These are phyloP conservation scores for Petrocephalus zakoni DNA, from an alignment of 2,113 vertebrate species.

Conservation along the genomic window DNA sequence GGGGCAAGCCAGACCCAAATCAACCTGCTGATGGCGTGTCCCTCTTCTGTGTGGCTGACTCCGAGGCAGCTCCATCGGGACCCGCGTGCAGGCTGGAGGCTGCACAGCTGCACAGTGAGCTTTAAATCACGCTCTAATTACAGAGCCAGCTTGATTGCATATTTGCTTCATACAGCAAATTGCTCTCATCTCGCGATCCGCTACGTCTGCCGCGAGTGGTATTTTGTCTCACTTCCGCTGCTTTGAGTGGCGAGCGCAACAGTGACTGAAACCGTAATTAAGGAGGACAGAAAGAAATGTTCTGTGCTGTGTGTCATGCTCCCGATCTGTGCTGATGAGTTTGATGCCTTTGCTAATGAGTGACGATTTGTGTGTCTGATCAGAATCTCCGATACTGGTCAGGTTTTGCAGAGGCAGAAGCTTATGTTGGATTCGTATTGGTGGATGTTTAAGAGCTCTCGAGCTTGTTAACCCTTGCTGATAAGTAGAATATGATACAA, in stretches of 20 bases:
- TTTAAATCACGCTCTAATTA: background rate
- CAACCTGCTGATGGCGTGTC: background rate
- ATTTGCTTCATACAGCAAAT: background rate
- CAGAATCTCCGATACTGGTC: background rate
- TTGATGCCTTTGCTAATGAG: background rate
- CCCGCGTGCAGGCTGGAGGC: background rate
- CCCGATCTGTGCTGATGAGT: background rate
- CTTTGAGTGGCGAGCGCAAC: conserved; percentile 8
- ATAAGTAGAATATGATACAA: background rate
- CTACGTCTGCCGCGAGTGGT: background rate
- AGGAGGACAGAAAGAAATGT: background rate
- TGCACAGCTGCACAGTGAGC: background rate
- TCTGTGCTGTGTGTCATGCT: background rate
- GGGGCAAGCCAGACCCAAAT: background rate
- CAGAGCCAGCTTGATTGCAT: background rate
- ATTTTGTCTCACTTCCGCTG: conserved; percentile 1
- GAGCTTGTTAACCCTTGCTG: background rate
- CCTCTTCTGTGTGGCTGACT: background rate
- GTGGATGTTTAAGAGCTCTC: background rate
- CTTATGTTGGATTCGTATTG: background rate
- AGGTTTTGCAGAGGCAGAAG: background rate
- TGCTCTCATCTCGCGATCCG: background rate
- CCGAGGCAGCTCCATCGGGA: background rate
- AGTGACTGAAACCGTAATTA: conserved; percentile 18
- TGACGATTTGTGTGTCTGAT: background rate